Conservation (phyloP, 2,113 vertebrate genomes). For the Labeo rohita region DNA sequence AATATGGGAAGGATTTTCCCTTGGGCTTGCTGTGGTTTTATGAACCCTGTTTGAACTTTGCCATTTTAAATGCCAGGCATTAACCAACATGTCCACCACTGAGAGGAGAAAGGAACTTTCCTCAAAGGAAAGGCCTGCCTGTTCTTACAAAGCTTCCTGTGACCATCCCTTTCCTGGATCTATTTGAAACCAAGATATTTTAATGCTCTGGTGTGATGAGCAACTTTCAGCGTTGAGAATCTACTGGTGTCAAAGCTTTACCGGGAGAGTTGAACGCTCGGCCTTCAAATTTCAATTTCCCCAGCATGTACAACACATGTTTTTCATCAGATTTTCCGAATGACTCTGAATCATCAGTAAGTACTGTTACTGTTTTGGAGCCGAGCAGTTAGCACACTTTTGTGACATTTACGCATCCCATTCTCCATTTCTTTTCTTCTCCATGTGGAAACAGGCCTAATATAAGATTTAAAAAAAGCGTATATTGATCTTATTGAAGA, state of each 20-base stretch:
- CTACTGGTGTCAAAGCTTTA: not conserved
- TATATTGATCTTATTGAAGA: not conserved
- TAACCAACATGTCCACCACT: constrained; percentile 22
- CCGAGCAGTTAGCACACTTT: not conserved
- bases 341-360: not conserved
- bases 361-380: not conserved
- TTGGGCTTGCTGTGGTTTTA: constrained; percentile 12
- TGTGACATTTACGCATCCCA: not conserved
- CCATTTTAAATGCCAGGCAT: constrained; percentile 43
- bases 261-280: not conserved
- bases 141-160: not conserved
- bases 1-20: constrained; percentile 7
- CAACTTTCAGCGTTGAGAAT: not conserved
- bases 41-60: constrained; percentile 53
- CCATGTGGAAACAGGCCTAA: not conserved
- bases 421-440: not conserved
- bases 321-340: not conserved
- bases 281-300: not conserved
- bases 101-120: constrained; percentile 25
- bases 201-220: not conserved
- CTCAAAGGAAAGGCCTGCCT: constrained; percentile 28
- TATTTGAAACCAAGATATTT: constrained; percentile 2
- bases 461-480: not conserved
- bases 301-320: not conserved
- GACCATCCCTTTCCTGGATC: not conserved